A percentile compares a stretch with the other conserved stretches of the same genome.
Conservation (phyloP, 2,797 vertebrate genomes). For the Clarias fuscus region DNA sequence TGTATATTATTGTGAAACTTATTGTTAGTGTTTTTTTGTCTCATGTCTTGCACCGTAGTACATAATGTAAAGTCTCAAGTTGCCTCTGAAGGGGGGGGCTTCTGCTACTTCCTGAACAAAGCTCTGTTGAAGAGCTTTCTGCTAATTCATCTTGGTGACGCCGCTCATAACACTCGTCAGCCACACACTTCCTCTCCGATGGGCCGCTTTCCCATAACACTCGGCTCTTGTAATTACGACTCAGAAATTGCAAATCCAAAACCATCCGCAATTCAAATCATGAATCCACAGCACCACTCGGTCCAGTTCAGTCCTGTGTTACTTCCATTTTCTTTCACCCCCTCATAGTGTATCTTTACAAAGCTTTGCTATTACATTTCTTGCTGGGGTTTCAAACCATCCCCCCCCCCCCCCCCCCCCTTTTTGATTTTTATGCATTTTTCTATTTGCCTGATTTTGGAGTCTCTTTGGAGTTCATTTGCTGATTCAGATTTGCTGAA, state of each 20-base stretch:
- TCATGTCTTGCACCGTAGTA: background rate
- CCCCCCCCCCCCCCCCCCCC: no score
- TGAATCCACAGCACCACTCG: background rate
- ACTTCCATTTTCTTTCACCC: background rate
- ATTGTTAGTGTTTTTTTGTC: background rate
- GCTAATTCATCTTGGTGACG: background rate
- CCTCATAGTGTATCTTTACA: background rate
- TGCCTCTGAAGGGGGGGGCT: background rate
- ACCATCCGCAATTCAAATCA: background rate
- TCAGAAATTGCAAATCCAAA: background rate
- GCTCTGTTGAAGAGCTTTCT: background rate
- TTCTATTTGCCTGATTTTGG: background rate
- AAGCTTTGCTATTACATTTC: background rate
- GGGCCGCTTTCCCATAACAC: background rate
- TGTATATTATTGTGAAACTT: background rate
- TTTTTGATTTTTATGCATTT: background rate
- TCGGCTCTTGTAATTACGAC: background rate
- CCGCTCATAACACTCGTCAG: background rate
- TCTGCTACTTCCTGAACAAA: background rate
- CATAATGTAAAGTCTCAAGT: background rate
- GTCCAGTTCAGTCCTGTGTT: background rate
- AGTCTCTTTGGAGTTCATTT: background rate
- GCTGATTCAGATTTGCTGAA: background rate
- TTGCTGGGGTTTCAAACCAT: no score
- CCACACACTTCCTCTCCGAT: conserved; percentile 9